Evolutionary conservation across 2,888 invertebrate species (phyloP).

Genomic region (Augiades crinisus): DNA sequence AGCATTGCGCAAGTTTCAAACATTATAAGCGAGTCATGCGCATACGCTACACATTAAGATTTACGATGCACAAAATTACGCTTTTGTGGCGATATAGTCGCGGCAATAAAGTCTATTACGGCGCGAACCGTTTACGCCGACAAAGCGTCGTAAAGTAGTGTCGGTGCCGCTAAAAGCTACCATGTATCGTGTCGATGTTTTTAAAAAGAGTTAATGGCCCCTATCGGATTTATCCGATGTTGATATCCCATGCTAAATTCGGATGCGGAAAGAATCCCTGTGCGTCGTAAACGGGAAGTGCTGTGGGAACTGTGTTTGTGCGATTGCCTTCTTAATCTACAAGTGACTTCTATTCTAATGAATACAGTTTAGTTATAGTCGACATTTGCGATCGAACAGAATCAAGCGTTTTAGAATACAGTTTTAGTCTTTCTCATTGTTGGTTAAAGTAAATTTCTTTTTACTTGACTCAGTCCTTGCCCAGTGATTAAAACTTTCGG

Average conservation of each 20-base stretch:
- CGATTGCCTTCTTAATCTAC: background rate
- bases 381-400: too few species aligned
- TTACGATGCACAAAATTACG: constrained; percentile 17
- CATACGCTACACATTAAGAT: constrained; percentile 16
- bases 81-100: constrained; percentile 4
- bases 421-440: too few species aligned
- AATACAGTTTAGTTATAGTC: too few species aligned
- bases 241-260: constrained; percentile 7
- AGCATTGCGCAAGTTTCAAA: background rate
- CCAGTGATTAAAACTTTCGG: too few species aligned
- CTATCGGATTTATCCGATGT: background rate
- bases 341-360: background rate
- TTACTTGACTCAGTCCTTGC: too few species aligned
- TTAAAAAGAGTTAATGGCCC: constrained; percentile 3
- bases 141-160: constrained; percentile 18
- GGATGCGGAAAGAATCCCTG: constrained; percentile 11
- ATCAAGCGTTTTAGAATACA: too few species aligned
- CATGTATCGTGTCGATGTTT: constrained; percentile 17
- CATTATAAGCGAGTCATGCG: constrained; percentile 1
- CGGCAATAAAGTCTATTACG: constrained; percentile 10
- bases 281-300: too few species aligned
- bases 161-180: constrained; percentile 2
- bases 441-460: too few species aligned
- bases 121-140: constrained; percentile 15
- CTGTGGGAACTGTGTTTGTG: too few species aligned